Percentiles rank a stretch among this genome's conserved stretches.
These are phyloP conservation scores for Sinocyclocheilus grahami DNA, from an alignment of 2,113 vertebrate species.

Conservation along the genomic window DNA sequence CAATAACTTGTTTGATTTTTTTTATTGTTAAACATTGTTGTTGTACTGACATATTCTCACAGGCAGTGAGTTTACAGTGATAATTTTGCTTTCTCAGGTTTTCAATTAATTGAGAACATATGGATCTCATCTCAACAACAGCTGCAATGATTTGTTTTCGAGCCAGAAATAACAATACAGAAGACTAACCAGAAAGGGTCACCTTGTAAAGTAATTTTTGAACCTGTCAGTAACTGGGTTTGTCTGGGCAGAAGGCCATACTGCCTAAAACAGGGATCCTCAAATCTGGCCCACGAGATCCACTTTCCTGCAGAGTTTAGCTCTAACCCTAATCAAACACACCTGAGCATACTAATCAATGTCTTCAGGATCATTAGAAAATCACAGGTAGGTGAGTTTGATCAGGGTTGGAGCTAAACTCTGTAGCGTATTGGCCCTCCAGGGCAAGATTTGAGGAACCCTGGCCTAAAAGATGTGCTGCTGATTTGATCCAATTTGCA, in stretches of 20 bases:
- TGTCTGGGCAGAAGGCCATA: not conserved
- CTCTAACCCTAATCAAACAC: no score
- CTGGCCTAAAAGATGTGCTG: not conserved
- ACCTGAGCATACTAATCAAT: no score
- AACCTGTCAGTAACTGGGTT: not conserved
- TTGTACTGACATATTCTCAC: not conserved
- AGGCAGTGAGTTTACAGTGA: not conserved
- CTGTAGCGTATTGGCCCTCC: no score
- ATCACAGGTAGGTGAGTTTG: no score
- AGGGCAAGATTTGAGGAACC: no score
- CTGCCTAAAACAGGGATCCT: not conserved
- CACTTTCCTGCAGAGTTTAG: no score
- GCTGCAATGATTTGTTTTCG: conserved; percentile 50
- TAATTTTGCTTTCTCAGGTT: conserved; percentile 42
- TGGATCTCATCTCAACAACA: conserved; percentile 61
- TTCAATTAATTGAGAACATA: conserved; percentile 63
- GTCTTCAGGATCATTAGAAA: no score
- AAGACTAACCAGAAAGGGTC: conserved; percentile 49
- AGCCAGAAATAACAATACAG: conserved; percentile 67
- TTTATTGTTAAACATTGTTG: not conserved
- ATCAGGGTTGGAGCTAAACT: no score
- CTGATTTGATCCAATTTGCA: not conserved
- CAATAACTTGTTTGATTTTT: not conserved
- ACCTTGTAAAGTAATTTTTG: conserved; percentile 20
- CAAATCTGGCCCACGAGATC: no score